Conservation (phyloP, 1,140 invertebrate genomes). For the Catajapyx aquilonaris region DNA sequence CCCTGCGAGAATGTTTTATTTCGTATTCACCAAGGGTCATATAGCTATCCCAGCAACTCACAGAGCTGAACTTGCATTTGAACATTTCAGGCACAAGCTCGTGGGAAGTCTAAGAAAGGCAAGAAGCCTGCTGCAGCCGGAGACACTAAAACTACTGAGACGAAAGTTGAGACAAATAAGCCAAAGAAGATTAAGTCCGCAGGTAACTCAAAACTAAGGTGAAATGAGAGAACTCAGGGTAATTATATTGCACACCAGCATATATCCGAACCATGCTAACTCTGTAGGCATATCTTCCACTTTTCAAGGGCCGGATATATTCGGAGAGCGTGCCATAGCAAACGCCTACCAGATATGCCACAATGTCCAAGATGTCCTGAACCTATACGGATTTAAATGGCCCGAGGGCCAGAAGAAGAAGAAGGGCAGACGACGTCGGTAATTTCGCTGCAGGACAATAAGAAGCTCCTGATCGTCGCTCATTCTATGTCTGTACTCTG, state of each 20-base stretch:
- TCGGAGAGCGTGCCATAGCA: conserved; percentile 66
- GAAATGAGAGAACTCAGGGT: not conserved
- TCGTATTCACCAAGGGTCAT: no score
- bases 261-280: not conserved
- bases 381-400: conserved; percentile 58
- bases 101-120: no score
- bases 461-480: no score
- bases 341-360: conserved; percentile 75
- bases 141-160: not conserved
- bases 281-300: not conserved
- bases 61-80: no score
- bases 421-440: no score
- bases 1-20: no score
- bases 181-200: not conserved
- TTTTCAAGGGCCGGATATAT: conserved; percentile 36
- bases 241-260: not conserved
- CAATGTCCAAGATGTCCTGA: conserved; percentile 58
- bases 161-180: not conserved
- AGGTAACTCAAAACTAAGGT: no score
- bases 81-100: no score
- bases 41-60: no score
- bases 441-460: no score
- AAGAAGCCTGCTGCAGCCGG: not conserved
- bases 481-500: no score
- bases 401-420: conserved; percentile 60